phyloP scores from a whole-genome alignment of 2,113 vertebrate genomes.

The Axis porcinus region DNA sequence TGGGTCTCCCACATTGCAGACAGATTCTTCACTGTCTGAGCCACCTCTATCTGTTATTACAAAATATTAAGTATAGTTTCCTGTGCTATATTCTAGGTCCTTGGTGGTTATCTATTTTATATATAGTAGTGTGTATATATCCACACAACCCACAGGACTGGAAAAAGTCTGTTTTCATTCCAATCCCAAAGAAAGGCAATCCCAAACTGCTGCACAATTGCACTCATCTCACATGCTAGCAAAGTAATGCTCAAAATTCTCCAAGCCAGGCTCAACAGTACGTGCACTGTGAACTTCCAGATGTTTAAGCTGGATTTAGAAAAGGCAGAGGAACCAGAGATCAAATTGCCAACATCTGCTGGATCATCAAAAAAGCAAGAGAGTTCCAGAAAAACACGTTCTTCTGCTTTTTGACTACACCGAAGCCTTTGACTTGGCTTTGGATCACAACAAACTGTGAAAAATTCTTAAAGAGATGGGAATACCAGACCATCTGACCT shows the following conservation, averaged over 20 bases:
- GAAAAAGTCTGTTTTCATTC: not conserved
- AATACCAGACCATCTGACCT: not conserved
- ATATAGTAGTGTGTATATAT: not conserved
- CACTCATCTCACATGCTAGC: not conserved
- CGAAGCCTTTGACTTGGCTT: not conserved
- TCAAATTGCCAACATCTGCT: not conserved
- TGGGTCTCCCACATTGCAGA: not conserved
- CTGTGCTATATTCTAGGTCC: not conserved
- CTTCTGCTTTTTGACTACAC: not conserved
- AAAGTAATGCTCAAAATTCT: not conserved
- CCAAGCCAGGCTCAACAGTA: not conserved
- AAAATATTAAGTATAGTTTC: not conserved
- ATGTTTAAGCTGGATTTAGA: not conserved
- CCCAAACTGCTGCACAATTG: rapidly evolving
- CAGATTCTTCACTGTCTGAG: not conserved
- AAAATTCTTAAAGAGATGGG: not conserved
- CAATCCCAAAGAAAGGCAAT: not conserved
- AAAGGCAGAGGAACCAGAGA: not conserved
- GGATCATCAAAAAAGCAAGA: not conserved
- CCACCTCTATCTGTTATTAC: not conserved
- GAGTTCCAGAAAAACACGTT: not conserved
- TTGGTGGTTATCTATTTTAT: not conserved
- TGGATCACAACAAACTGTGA: not conserved
- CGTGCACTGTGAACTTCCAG: not conserved
- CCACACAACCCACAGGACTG: not conserved